These are phyloP conservation scores for Pocillopora verrucosa DNA, from an alignment of 64 coral and sea anemone genomes.

Conservation along the genomic window DNA sequence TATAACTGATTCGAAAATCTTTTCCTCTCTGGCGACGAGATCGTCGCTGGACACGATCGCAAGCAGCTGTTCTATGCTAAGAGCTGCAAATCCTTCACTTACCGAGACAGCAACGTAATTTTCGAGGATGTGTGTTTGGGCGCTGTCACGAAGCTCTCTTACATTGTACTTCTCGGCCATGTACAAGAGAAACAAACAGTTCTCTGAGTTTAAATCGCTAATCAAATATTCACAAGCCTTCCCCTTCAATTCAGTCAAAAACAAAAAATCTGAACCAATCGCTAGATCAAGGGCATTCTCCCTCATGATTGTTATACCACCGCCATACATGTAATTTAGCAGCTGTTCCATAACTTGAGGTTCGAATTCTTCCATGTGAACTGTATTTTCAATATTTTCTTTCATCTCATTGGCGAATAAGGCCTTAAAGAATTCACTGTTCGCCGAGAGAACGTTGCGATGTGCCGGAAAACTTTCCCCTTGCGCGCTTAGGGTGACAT, in stretches of 20 bases:
- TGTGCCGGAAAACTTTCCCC: slow-evolving; percentile 63
- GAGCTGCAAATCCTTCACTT: slow-evolving; percentile 47
- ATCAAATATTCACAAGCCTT: slow-evolving; percentile 70
- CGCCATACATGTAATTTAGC: slow-evolving; percentile 79
- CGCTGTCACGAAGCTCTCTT: slow-evolving; percentile 49
- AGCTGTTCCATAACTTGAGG: slow-evolving; percentile 67
- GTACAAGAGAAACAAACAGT: slow-evolving; percentile 75
- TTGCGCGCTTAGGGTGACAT: slow-evolving; percentile 66
- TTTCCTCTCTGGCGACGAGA: slow-evolving; percentile 77
- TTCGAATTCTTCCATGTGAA: slow-evolving; percentile 71
- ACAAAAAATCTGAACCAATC: slow-evolving; percentile 74
- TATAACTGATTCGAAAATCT: slow-evolving; percentile 80
- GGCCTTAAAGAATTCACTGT: slow-evolving; percentile 75
- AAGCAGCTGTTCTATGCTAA: slow-evolving; percentile 54
- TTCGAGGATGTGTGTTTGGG: slow-evolving; percentile 81
- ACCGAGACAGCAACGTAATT: slow-evolving; percentile 54
- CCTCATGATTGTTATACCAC: slow-evolving; percentile 43
- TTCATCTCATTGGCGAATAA: slow-evolving; percentile 89
- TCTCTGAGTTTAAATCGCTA: slow-evolving; percentile 69
- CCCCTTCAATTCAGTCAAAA: slow-evolving; percentile 69
- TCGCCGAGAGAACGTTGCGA: slow-evolving; percentile 78
- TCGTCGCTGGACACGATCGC: slow-evolving; percentile 78
- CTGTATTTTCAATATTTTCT: slow-evolving; percentile 67
- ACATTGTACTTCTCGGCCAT: slow-evolving; percentile 81
- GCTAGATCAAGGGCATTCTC: slow-evolving; percentile 65